phyloP scores from a whole-genome alignment of 64 coral and sea anemone genomes.

The Actinia equina region DNA sequence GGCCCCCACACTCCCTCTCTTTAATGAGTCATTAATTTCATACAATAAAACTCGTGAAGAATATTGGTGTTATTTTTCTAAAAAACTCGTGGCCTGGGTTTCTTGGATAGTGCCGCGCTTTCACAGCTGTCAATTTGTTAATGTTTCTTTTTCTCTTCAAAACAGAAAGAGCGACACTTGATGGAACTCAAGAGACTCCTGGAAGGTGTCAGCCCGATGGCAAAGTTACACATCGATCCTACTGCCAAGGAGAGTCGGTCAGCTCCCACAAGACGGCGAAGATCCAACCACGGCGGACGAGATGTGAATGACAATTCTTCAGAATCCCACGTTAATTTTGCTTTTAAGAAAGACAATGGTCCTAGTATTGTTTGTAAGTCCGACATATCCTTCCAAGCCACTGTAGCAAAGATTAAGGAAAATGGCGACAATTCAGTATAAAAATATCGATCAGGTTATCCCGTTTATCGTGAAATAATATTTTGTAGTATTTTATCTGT shows the following conservation, averaged over 20 bases:
- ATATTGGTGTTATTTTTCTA: too few relatives aligned
- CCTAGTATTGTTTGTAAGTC: not conserved
- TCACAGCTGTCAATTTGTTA: too few relatives aligned
- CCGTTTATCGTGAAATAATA: not conserved
- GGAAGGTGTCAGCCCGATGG: slow-evolving; percentile 23
- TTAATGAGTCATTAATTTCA: too few relatives aligned
- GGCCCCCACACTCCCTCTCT: too few relatives aligned
- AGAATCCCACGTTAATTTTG: not conserved
- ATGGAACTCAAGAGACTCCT: slow-evolving; percentile 77
- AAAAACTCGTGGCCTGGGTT: too few relatives aligned
- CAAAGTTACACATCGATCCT: slow-evolving; percentile 2
- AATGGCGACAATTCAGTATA: not conserved
- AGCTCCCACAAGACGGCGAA: slow-evolving; percentile 22
- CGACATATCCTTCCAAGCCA: not conserved
- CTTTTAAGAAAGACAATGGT: not conserved
- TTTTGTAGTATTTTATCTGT: not conserved
- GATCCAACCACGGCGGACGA: not conserved
- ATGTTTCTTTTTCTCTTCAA: not conserved
- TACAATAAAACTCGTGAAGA: too few relatives aligned
- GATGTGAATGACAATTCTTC: not conserved
- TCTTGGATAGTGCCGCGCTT: too few relatives aligned
- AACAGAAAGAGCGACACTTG: slow-evolving; percentile 65
- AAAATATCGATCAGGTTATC: not conserved
- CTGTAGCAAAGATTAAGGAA: not conserved
- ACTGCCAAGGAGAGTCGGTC: not conserved